Percentiles rank a stretch among this genome's conserved stretches.
Evolutionary conservation across 2,797 vertebrate genomes (phyloP).

Genomic region (Paratrypauchen microcephalus): DNA sequence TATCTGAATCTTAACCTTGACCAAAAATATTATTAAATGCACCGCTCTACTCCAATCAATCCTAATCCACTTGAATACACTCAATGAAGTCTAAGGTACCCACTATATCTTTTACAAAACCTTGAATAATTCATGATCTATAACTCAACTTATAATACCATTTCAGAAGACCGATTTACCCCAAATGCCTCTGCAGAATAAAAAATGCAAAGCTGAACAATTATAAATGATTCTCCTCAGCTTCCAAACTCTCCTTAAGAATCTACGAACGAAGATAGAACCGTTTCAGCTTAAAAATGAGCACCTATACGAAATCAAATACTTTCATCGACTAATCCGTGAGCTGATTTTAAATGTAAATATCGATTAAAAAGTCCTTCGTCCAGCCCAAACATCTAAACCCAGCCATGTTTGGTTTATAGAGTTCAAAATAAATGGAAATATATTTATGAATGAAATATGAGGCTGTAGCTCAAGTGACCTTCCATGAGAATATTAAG

Average conservation of each 20-base stretch:
- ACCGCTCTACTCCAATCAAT: no score
- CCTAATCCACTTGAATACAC: no score
- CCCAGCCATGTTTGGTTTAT: neutral
- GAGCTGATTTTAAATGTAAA: constrained; percentile 1
- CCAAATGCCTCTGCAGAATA: constrained; percentile 36
- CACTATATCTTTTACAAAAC: neutral
- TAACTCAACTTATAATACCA: constrained; percentile 18
- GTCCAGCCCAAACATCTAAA: neutral
- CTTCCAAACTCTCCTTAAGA: constrained; percentile 34
- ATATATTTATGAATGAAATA: neutral
- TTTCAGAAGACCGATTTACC: constrained; percentile 25
- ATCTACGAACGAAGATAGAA: constrained; percentile 24
- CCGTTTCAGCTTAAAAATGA: constrained; percentile 6
- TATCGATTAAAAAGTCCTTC: constrained; percentile 11
- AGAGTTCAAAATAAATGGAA: neutral
- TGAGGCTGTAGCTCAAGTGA: neutral
- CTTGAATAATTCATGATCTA: constrained; percentile 1
- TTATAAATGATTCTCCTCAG: constrained; percentile 52
- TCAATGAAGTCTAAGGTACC: no score
- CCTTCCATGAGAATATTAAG: neutral
- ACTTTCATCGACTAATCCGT: constrained; percentile 17
- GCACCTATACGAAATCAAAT: constrained; percentile 12
- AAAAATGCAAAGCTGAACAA: constrained; percentile 44
- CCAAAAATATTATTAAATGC: no score
- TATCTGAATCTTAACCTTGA: no score